Conservation (phyloP, 2,797 vertebrate species). For the Tolypeutes matacus region DNA sequence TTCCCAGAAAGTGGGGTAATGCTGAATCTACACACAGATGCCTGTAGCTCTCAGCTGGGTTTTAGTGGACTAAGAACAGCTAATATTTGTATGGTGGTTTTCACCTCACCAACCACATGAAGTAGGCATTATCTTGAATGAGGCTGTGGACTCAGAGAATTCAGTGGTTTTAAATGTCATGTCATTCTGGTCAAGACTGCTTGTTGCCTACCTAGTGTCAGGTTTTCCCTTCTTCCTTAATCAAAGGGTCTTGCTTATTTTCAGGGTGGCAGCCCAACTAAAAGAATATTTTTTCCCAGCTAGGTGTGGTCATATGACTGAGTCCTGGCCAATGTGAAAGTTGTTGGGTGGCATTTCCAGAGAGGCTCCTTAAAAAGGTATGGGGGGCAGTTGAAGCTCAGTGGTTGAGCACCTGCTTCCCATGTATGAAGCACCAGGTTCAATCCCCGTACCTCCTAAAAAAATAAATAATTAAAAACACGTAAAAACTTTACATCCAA, state of each 20-base stretch:
- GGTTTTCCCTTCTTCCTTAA: neutral
- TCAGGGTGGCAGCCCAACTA: neutral
- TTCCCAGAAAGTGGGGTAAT: constrained; percentile 25
- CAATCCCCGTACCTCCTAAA: too few relatives aligned
- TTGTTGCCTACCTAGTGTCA: neutral
- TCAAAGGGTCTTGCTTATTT: neutral
- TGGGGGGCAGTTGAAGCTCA: too few relatives aligned
- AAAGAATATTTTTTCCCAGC: neutral
- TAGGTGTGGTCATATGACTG: neutral
- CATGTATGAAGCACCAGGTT: too few relatives aligned
- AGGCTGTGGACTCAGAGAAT: neutral
- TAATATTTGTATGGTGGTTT: neutral
- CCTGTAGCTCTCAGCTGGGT: neutral
- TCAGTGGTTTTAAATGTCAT: neutral
- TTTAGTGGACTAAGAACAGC: neutral
- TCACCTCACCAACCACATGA: neutral
- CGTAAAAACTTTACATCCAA: too few relatives aligned
- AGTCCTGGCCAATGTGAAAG: neutral
- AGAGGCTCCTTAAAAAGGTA: neutral
- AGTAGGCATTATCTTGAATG: neutral
- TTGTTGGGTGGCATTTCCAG: neutral
- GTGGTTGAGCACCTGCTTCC: too few relatives aligned
- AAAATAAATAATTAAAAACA: too few relatives aligned
- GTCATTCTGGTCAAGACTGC: neutral
- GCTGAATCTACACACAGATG: neutral